A percentile compares a stretch with the other conserved stretches of the same genome.
phyloP scores from a whole-genome alignment of 2,888 invertebrate genomes.

The Emmelina monodactyla region DNA sequence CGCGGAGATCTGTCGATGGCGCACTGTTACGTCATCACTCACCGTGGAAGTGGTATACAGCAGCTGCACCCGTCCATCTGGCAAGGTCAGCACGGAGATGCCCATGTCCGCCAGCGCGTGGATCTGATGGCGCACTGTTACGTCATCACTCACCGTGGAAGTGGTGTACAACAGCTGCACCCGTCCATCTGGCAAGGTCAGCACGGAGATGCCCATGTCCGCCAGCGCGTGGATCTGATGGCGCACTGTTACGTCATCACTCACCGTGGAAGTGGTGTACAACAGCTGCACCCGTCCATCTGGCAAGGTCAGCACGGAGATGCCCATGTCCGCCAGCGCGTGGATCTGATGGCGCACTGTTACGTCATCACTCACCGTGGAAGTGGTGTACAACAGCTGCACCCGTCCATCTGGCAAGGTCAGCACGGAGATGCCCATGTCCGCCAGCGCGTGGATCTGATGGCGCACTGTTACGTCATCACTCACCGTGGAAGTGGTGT shows the following conservation, averaged over 20 bases:
- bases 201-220: conserved; percentile 94
- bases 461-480: conserved; percentile 79
- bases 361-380: conserved; percentile 77
- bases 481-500: conserved; percentile 86
- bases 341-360: conserved; percentile 88
- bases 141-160: conserved; percentile 76
- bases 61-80: conserved; percentile 91
- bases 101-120: conserved; percentile 92
- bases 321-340: conserved; percentile 92
- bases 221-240: conserved; percentile 87
- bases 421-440: conserved; percentile 95
- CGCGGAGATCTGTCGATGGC: conserved; percentile 86
- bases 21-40: too few relatives aligned
- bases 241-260: conserved; percentile 76
- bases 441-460: conserved; percentile 84
- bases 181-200: conserved; percentile 87
- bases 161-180: conserved; percentile 92
- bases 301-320: conserved; percentile 84
- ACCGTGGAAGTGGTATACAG: conserved; percentile 89
- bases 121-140: conserved; percentile 88
- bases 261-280: conserved; percentile 87
- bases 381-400: conserved; percentile 88
- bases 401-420: conserved; percentile 89
- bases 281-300: conserved; percentile 93
- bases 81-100: conserved; percentile 86